phyloP scores from a whole-genome alignment of 1,140 invertebrate genomes.

The Metopolophium dirhodum region DNA sequence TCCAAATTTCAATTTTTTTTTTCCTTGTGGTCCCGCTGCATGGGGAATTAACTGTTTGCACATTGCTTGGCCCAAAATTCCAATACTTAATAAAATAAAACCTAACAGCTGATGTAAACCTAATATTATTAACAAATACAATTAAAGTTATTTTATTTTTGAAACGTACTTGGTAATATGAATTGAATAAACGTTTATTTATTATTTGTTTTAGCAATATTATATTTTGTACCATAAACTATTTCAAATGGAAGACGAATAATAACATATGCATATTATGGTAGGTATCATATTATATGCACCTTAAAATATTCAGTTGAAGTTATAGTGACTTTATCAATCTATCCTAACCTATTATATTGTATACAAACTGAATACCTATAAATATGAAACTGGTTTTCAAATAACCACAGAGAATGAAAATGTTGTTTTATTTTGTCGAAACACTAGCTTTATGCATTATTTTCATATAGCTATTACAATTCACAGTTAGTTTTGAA shows the following conservation, averaged over 20 bases:
- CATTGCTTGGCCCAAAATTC: not conserved
- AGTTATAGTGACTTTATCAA: not conserved
- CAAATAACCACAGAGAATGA: not conserved
- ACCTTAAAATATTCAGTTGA: not conserved
- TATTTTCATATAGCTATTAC: not conserved
- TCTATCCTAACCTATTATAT: not conserved
- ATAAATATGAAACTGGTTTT: constrained; percentile 14
- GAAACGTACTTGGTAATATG: not conserved
- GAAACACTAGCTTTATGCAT: not conserved
- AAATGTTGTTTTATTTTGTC: not conserved
- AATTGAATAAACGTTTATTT: not conserved
- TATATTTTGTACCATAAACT: not conserved
- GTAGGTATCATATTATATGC: too few relatives aligned
- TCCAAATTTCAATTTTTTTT: not conserved
- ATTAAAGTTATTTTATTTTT: not conserved
- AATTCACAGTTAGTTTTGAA: not conserved
- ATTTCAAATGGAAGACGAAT: too few relatives aligned
- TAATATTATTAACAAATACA: not conserved
- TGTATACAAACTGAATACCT: not conserved
- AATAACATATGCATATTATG: too few relatives aligned
- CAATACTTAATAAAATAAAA: not conserved
- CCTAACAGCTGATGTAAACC: not conserved
- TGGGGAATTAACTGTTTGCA: too few relatives aligned
- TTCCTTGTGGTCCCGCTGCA: too few relatives aligned
- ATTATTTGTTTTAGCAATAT: not conserved